A percentile compares a stretch with the other conserved stretches of the same genome.
These are phyloP conservation scores for Rousettus leschenaultii DNA, from an alignment of 2,113 vertebrate genomes.

Conservation along the genomic window DNA sequence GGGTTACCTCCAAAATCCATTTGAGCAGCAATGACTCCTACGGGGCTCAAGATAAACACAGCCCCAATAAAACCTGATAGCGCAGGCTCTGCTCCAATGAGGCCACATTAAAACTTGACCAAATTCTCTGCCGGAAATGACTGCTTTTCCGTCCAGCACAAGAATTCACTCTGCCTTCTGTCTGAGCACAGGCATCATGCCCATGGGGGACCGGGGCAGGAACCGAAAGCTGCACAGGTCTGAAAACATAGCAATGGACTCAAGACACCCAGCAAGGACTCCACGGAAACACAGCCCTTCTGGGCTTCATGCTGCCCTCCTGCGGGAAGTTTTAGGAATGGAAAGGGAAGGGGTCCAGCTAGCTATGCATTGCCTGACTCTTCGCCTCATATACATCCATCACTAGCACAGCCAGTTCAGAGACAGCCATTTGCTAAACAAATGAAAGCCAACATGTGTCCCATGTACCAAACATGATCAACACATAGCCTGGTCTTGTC, in stretches of 20 bases:
- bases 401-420: neutral
- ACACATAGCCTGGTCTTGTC: neutral
- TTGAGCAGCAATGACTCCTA: constrained; percentile 62
- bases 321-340: neutral
- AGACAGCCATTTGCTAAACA: neutral
- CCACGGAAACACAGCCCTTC: neutral
- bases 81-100: constrained; percentile 73
- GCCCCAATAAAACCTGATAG: constrained; percentile 80
- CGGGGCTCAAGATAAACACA: constrained; percentile 77
- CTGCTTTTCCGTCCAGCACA: constrained; percentile 75
- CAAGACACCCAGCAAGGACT: neutral
- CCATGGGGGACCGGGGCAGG: constrained; percentile 68
- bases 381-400: neutral
- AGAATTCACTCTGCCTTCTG: constrained; percentile 80
- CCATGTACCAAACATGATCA: neutral
- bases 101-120: constrained; percentile 76
- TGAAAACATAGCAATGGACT: constrained; percentile 31
- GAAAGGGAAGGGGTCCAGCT: accelerated
- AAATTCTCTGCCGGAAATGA: constrained; percentile 79
- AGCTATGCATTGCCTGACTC: neutral
- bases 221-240: constrained; percentile 41
- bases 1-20: constrained; percentile 71
- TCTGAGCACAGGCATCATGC: constrained; percentile 73
- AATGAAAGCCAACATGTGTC: neutral
- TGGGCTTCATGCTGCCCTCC: neutral